Percentiles rank a stretch among this genome's conserved stretches.
Evolutionary conservation across 2,113 vertebrate species (phyloP).

Genomic region (Chloropsis cyanopogon): DNA sequence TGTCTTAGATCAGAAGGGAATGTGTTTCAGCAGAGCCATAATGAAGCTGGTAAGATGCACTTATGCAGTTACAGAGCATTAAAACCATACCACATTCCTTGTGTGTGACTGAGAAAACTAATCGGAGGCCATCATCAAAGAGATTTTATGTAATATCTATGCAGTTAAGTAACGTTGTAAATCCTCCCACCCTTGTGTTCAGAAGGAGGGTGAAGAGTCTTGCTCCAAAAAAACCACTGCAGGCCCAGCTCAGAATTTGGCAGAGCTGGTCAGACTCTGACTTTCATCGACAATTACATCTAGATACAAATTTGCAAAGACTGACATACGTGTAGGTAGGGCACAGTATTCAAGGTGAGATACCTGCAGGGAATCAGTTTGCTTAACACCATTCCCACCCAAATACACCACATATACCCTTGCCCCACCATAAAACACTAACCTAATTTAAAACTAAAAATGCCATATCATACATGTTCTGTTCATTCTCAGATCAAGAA

Average conservation of each 20-base stretch:
- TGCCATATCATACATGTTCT: not conserved
- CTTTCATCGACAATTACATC: not conserved
- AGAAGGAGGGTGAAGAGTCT: not conserved
- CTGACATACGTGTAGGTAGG: not conserved
- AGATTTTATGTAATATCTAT: not conserved
- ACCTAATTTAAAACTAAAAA: not conserved
- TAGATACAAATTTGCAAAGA: not conserved
- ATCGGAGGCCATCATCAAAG: not conserved
- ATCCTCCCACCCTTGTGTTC: not conserved
- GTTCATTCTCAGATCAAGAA: not conserved
- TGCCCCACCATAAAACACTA: accelerated
- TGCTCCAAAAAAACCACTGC: not conserved
- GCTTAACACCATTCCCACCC: not conserved
- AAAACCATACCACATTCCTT: not conserved
- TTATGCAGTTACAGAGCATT: not conserved
- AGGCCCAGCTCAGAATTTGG: not conserved
- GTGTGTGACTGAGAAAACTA: not conserved
- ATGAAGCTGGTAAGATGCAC: not conserved
- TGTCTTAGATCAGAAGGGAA: not conserved
- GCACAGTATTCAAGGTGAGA: not conserved
- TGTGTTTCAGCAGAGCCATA: not conserved
- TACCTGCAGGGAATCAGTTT: not conserved
- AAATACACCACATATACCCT: not conserved
- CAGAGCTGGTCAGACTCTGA: not conserved
- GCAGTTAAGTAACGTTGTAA: not conserved